These are phyloP conservation scores for Hydropsyche betteni DNA, from an alignment of 2,888 invertebrate species.

Conservation along the genomic window DNA sequence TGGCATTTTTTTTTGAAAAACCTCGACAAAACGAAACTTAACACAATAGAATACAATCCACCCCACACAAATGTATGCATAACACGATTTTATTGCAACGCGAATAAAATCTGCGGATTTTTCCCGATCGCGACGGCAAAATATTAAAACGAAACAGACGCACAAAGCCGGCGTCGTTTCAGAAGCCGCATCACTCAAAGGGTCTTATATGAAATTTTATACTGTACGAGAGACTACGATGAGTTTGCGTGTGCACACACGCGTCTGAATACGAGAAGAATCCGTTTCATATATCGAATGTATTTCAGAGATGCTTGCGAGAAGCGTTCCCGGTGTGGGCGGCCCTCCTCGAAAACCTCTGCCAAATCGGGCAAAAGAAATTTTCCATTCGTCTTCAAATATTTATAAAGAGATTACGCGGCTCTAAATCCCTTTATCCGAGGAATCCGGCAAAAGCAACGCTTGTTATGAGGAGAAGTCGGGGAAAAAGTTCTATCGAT, in stretches of 20 bases:
- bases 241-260: slow-evolving; percentile 14
- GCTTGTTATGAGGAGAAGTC: slow-evolving; percentile 41
- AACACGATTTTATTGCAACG: too few relatives aligned
- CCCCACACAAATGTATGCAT: too few relatives aligned
- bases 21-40: too few relatives aligned
- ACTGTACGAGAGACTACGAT: background rate
- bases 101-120: too few relatives aligned
- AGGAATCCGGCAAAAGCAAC: slow-evolving; percentile 37
- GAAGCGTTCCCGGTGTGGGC: background rate
- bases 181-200: background rate
- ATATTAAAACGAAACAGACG: too few relatives aligned
- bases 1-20: too few relatives aligned
- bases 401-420: slow-evolving; percentile 48
- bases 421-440: slow-evolving; percentile 45
- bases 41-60: too few relatives aligned
- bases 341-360: slow-evolving; percentile 14
- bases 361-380: slow-evolving; percentile 46
- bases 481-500: slow-evolving; percentile 46
- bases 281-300: slow-evolving; percentile 29
- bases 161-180: background rate
- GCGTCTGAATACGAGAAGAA: slow-evolving; percentile 17
- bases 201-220: slow-evolving; percentile 11
- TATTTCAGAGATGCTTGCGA: slow-evolving; percentile 5
- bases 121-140: too few relatives aligned
- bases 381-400: slow-evolving; percentile 48